Percentiles rank a stretch among this genome's conserved stretches.
Evolutionary conservation across 2,888 invertebrate species (phyloP).

Genomic region (Neoitamus cyanurus): DNA sequence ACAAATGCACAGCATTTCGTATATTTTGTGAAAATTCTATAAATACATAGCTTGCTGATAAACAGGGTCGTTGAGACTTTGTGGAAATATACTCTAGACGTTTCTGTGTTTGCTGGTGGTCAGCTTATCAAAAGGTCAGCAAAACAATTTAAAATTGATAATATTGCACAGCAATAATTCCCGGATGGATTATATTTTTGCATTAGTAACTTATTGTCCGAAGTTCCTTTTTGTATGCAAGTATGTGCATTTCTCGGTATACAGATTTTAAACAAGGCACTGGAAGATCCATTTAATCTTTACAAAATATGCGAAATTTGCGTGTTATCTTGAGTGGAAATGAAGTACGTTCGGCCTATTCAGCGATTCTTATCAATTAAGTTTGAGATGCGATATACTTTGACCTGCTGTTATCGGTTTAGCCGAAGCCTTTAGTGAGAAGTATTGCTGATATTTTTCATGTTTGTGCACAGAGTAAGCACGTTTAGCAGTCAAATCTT

Average conservation of each 20-base stretch:
- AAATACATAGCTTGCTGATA: not conserved
- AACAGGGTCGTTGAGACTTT: not conserved
- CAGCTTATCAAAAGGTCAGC: not conserved
- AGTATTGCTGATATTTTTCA: not conserved
- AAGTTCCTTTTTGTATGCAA: not conserved
- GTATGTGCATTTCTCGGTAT: not conserved
- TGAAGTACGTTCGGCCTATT: not conserved
- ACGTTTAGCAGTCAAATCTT: not conserved
- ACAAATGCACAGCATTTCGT: not conserved
- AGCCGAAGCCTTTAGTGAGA: not conserved
- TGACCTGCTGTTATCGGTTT: not conserved
- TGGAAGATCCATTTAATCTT: not conserved
- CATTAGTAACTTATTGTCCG: not conserved
- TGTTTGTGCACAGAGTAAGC: not conserved
- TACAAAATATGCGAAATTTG: not conserved
- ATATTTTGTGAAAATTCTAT: not conserved
- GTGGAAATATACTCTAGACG: not conserved
- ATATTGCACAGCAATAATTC: not conserved
- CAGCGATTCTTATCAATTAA: not conserved
- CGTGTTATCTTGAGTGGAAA: not conserved
- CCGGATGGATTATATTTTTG: not conserved
- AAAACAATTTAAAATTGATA: not conserved
- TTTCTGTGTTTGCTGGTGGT: not conserved
- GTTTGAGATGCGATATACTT: not conserved
- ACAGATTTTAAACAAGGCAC: not conserved